These are phyloP conservation scores for Lycaon pictus DNA, from an alignment of 2,113 vertebrate species.

Conservation along the genomic window DNA sequence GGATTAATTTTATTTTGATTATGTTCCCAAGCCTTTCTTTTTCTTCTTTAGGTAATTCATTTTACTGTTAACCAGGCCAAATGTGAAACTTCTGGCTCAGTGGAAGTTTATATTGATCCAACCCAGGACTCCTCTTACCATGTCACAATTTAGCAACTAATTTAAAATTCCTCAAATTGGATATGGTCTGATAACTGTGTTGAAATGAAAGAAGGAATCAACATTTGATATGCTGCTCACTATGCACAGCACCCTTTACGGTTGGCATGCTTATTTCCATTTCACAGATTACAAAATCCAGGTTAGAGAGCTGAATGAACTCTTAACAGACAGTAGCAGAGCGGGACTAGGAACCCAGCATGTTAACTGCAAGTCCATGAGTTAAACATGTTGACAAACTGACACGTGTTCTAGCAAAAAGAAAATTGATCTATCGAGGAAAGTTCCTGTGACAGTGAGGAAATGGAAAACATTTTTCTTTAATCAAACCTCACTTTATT, in stretches of 20 bases:
- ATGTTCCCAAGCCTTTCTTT: neutral
- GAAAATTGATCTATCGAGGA: neutral
- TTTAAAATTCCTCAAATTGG: neutral
- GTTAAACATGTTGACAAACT: neutral
- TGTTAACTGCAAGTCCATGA: neutral
- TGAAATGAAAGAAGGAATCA: neutral
- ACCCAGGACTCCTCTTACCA: neutral
- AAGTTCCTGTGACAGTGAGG: neutral
- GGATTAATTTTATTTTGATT: constrained; percentile 32
- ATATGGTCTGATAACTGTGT: neutral
- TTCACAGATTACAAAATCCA: neutral
- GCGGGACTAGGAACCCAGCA: neutral
- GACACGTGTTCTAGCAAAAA: neutral
- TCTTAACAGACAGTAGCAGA: neutral
- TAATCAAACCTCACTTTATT: neutral
- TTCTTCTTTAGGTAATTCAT: neutral
- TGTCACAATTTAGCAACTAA: neutral
- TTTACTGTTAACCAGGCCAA: constrained; percentile 1
- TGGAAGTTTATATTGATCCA: neutral
- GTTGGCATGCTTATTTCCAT: neutral
- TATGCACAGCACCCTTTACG: neutral
- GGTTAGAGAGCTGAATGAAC: neutral
- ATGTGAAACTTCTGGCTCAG: neutral
- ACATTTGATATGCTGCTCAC: neutral
- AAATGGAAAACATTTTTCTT: neutral